phyloP scores from a whole-genome alignment of 2,113 vertebrate species.

The Psittacula cyanocephala region DNA sequence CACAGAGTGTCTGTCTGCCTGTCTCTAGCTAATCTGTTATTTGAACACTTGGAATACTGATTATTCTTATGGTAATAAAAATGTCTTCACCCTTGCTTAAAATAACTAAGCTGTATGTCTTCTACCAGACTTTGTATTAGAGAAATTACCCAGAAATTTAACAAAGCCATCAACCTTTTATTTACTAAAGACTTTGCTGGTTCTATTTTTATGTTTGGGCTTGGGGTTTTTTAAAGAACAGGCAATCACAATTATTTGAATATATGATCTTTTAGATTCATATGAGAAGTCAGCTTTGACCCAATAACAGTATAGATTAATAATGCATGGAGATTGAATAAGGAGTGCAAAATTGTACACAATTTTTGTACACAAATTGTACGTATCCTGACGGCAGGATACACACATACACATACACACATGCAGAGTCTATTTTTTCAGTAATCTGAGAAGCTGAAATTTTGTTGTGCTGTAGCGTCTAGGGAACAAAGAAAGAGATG shows the following conservation, averaged over 20 bases:
- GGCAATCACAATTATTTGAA: background rate
- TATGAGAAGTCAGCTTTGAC: background rate
- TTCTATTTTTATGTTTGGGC: background rate
- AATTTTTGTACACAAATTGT: too few relatives aligned
- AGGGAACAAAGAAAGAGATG: background rate
- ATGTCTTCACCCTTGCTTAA: background rate
- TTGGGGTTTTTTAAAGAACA: background rate
- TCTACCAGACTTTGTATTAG: background rate
- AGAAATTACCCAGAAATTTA: background rate
- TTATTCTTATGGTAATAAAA: background rate
- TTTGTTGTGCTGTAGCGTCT: background rate
- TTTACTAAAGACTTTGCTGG: background rate
- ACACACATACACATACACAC: background rate
- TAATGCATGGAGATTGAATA: background rate
- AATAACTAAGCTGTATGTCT: background rate
- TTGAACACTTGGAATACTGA: background rate
- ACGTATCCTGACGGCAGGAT: background rate
- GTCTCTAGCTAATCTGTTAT: background rate
- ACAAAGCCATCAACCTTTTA: background rate
- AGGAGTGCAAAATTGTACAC: background rate
- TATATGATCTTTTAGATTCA: background rate
- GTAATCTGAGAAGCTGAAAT: slow-evolving; percentile 40
- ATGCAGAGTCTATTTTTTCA: background rate
- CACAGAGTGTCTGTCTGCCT: background rate
- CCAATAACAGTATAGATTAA: background rate